Conservation (phyloP, 2,797 vertebrate species). For the Squalus acanthias region DNA sequence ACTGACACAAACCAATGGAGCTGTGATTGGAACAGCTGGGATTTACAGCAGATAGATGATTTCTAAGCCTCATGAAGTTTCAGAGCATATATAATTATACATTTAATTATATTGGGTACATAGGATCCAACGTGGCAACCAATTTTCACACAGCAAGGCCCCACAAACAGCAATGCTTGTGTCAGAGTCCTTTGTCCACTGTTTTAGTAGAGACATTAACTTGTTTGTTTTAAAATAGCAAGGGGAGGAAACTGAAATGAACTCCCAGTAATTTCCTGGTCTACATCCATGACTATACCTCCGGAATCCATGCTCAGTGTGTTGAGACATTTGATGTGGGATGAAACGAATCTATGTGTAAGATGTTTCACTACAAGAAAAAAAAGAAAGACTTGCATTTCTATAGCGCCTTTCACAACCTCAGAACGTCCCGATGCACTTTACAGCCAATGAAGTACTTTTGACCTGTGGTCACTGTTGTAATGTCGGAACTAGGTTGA, state of each 20-base stretch:
- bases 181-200: background rate
- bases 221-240: background rate
- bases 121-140: background rate
- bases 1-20: background rate
- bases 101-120: background rate
- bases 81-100: background rate
- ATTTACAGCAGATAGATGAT: background rate
- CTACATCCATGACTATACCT: background rate
- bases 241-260: background rate
- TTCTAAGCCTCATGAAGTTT: background rate
- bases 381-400: background rate
- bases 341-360: background rate
- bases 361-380: background rate
- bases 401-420: background rate
- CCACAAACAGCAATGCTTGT: background rate
- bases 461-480: background rate
- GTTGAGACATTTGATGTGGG: background rate
- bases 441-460: background rate
- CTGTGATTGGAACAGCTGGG: background rate
- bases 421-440: background rate
- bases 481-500: background rate
- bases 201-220: background rate
- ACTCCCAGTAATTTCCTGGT: background rate
- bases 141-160: background rate
- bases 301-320: background rate